Evolutionary conservation across 2,113 vertebrate genomes (phyloP).

Genomic region (Nanger granti): DNA sequence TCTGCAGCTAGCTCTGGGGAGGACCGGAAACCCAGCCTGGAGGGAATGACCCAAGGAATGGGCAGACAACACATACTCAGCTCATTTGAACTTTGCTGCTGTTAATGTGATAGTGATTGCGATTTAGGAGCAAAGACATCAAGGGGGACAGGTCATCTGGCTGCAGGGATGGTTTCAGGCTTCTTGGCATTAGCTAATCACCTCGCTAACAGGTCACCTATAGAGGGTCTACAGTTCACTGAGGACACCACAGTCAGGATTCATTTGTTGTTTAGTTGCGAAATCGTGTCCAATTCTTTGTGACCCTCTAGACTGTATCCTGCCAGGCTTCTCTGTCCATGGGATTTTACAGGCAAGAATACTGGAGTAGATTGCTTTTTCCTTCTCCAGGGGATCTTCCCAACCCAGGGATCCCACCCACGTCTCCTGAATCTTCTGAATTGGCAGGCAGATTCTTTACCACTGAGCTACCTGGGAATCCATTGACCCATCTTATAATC

Average conservation of each 20-base stretch:
- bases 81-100: neutral
- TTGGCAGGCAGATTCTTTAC: neutral
- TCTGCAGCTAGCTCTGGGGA: neutral
- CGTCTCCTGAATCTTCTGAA: neutral
- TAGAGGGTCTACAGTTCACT: neutral
- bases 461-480: neutral
- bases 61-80: neutral
- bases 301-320: neutral
- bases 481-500: neutral
- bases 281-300: neutral
- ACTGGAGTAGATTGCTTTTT: neutral
- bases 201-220: neutral
- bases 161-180: neutral
- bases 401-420: neutral
- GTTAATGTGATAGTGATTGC: neutral
- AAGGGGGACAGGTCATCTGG: neutral
- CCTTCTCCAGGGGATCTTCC: neutral
- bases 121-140: neutral
- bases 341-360: neutral
- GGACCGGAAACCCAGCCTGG: neutral
- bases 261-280: neutral
- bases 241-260: neutral
- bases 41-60: fast-evolving
- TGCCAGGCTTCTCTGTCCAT: neutral
- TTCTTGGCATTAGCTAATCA: neutral